These are phyloP conservation scores for Sebastolobus altivelis DNA, from an alignment of 2,797 vertebrate genomes.

Conservation along the genomic window DNA sequence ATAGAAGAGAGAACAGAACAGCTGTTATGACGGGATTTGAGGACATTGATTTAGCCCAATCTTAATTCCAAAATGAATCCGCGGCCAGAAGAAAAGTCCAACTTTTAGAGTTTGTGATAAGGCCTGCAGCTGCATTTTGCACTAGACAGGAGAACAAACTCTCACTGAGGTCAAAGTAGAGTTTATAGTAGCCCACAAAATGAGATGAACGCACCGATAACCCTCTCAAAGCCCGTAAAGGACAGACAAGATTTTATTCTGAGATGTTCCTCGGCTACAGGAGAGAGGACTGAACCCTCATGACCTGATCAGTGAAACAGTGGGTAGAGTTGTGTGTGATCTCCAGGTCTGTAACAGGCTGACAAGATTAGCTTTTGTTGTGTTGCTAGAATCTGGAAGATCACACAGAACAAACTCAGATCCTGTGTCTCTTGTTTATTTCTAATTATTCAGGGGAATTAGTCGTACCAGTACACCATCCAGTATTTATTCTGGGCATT, in stretches of 20 bases:
- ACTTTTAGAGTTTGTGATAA: background rate
- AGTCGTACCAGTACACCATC: slow-evolving; percentile 4
- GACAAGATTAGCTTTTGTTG: slow-evolving; percentile 17
- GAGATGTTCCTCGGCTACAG: slow-evolving; percentile 21
- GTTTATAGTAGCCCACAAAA: background rate
- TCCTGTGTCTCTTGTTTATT: slow-evolving; percentile 26
- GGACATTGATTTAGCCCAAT: background rate
- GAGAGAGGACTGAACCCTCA: slow-evolving; percentile 17
- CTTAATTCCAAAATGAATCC: slow-evolving; percentile 5
- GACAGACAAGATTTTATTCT: slow-evolving; percentile 11
- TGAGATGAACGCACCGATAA: slow-evolving; percentile 22
- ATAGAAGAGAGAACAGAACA: background rate
- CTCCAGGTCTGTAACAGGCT: background rate
- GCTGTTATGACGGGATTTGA: background rate
- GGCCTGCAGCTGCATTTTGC: slow-evolving; percentile 7
- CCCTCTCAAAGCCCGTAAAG: slow-evolving; percentile 19
- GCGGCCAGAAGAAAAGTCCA: background rate
- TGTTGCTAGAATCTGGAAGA: slow-evolving; percentile 22
- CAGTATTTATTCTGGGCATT: slow-evolving; percentile 29
- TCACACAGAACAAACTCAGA: slow-evolving; percentile 23
- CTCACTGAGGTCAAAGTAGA: slow-evolving; percentile 12
- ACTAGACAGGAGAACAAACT: background rate
- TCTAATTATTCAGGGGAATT: slow-evolving; percentile 32
- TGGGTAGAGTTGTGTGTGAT: slow-evolving; percentile 1
- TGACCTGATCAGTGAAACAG: slow-evolving; percentile 27